Base-by-base conservation (phyloP, 2,888 invertebrate genomes). In the Drosophila silvestris region DNA sequence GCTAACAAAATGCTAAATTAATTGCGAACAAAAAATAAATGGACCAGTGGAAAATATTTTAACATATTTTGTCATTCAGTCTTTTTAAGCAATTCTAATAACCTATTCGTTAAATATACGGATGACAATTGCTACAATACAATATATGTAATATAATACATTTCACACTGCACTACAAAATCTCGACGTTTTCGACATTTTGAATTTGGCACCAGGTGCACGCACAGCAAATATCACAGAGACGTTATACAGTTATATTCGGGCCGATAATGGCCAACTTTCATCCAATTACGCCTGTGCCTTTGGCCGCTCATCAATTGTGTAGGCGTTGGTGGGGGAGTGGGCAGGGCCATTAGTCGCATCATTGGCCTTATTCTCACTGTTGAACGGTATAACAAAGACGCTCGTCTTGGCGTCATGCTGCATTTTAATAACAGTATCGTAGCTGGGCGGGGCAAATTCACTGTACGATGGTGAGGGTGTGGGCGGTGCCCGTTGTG, bases 401-500 rank as follows among this genome's bases (percentile, higher is more conserved):
- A 93, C 85, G 32, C 90, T 83, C n/a, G 87, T 78, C 59, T 88
- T 89, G 51, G 90, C 84, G 47, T 82, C 82, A 71, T 90, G 85
- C 50, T 91, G 87, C 81, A 91, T 91, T 67, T 92, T 92, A 75
- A 93, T 90, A 4, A 93, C 93, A 5, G 92, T 89, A 50, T 93
- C 93, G 70, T 93, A 93, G 64, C 92, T 93, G 50, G 93, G 93
- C 53, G 93, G 93, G 4, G 93, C 93, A 66, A 93, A 93, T 86
- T 93, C 92, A 73, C 92, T 92, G 69, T 93, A 93, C 1, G 93
- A 93, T 2, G 93, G 93, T 4, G 93, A 91, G 22, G 93, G 93
- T 16, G 93, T 93, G 16, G 92, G 92, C 44, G 93, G 93, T 9
- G 91, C 90, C 12, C 89, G 69, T 1, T 89, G 81, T 10, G 76